Conservation (phyloP, 2,888 invertebrate species). For the Noctua comes region DNA sequence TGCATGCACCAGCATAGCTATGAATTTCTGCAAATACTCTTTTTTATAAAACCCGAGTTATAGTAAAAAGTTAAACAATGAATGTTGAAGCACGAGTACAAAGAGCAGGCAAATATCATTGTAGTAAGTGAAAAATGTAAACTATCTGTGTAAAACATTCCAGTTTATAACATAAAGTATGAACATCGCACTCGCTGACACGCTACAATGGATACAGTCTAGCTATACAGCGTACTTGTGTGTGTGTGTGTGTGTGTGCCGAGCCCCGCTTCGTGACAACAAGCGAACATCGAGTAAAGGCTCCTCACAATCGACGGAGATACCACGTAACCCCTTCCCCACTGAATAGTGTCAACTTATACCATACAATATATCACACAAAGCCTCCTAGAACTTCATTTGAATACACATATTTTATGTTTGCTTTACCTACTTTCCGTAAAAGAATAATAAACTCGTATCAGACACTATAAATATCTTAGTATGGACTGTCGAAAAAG, state of each 20-base stretch:
- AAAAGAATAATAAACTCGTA: constrained; percentile 55
- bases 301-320: constrained; percentile 43
- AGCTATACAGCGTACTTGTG: constrained; percentile 6
- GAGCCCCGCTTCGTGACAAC: constrained; percentile 43
- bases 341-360: constrained; percentile 50
- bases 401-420: constrained; percentile 56
- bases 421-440: constrained; percentile 48
- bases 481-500: constrained; percentile 44
- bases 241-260: constrained; percentile 14
- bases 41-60: constrained; percentile 4
- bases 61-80: constrained; percentile 37
- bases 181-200: constrained; percentile 43
- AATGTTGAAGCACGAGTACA: constrained; percentile 12
- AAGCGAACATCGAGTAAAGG: constrained; percentile 46
- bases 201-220: constrained; percentile 40
- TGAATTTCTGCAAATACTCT: constrained; percentile 1
- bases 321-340: constrained; percentile 49
- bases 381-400: constrained; percentile 49
- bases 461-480: constrained; percentile 42
- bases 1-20: background rate
- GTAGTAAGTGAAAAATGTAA: constrained; percentile 55
- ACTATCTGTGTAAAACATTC: constrained; percentile 49
- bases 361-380: constrained; percentile 48
- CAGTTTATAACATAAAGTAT: constrained; percentile 32
- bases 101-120: constrained; percentile 32